Conservation (phyloP, 2,888 invertebrate species). For the Amphipyra berbera region DNA sequence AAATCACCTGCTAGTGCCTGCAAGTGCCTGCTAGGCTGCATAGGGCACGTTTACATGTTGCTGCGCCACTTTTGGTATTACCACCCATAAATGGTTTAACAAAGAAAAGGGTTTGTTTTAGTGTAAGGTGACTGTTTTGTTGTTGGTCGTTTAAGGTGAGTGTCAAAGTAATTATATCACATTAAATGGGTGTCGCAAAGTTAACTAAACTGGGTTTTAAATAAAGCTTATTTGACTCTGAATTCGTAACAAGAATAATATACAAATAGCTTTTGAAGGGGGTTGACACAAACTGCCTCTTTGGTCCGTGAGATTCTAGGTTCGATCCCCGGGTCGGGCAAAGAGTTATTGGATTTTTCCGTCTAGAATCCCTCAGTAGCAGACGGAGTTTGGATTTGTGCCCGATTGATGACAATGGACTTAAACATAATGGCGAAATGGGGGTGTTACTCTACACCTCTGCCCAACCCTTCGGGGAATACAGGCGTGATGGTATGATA, state of each 20-base stretch:
- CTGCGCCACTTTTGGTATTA: constrained; percentile 53
- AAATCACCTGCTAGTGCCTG: constrained; percentile 64
- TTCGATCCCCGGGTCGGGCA: no score
- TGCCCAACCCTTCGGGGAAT: no score
- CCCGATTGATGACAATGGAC: no score
- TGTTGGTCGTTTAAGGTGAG: constrained; percentile 19
- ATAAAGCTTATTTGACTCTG: background rate
- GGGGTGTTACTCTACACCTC: no score
- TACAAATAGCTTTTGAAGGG: background rate
- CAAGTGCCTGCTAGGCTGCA: constrained; percentile 31
- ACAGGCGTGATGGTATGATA: no score
- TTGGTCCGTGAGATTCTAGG: no score
- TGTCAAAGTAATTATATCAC: constrained; percentile 27
- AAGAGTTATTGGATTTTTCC: no score
- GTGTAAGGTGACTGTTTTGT: constrained; percentile 38
- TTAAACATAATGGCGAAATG: no score
- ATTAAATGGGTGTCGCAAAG: constrained; percentile 19
- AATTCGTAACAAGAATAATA: background rate
- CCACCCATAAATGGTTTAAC: constrained; percentile 53
- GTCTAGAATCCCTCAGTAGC: no score
- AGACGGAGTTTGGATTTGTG: no score
- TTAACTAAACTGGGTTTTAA: background rate
- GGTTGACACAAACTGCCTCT: background rate
- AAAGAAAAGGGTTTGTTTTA: constrained; percentile 50
- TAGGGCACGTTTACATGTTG: constrained; percentile 66